Evolutionary conservation across 2,113 vertebrate species (phyloP).

Genomic region (Sylvietta virens): DNA sequence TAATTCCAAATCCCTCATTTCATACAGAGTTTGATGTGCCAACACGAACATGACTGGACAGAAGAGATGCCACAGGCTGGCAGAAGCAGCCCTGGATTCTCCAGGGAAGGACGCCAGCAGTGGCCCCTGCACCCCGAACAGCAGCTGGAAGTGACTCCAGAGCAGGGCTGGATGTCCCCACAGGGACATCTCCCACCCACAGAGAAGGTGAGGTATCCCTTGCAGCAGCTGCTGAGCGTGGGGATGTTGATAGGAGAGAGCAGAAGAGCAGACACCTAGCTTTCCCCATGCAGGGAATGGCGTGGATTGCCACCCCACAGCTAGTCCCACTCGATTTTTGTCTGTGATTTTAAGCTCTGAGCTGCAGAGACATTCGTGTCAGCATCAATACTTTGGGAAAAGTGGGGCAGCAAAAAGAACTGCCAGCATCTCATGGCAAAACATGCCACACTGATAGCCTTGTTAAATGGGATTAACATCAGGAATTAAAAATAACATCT

Average conservation of each 20-base stretch:
- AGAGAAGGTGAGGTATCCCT: background rate
- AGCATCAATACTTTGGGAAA: slow-evolving; percentile 13
- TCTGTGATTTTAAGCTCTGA: background rate
- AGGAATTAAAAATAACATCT: slow-evolving; percentile 54
- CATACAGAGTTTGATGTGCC: background rate
- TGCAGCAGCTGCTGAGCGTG: background rate
- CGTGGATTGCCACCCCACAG: background rate
- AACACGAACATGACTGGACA: rapidly evolving
- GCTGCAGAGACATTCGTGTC: background rate
- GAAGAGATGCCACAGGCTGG: background rate
- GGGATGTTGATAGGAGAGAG: background rate
- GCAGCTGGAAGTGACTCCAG: background rate
- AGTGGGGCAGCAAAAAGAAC: slow-evolving; percentile 27
- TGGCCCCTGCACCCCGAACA: background rate
- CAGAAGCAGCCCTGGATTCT: rapidly evolving
- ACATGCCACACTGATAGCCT: background rate
- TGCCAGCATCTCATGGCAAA: slow-evolving; percentile 24
- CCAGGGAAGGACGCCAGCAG: background rate
- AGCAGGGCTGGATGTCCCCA: background rate
- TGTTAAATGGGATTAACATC: slow-evolving; percentile 46
- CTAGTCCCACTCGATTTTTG: background rate
- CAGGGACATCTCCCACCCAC: background rate
- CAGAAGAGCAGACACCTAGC: background rate
- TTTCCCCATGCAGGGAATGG: background rate
- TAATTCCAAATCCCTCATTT: background rate